A percentile compares a stretch with the other conserved stretches of the same genome.
Evolutionary conservation across 2,113 vertebrate genomes (phyloP).

Genomic region (Thalassoma bifasciatum): DNA sequence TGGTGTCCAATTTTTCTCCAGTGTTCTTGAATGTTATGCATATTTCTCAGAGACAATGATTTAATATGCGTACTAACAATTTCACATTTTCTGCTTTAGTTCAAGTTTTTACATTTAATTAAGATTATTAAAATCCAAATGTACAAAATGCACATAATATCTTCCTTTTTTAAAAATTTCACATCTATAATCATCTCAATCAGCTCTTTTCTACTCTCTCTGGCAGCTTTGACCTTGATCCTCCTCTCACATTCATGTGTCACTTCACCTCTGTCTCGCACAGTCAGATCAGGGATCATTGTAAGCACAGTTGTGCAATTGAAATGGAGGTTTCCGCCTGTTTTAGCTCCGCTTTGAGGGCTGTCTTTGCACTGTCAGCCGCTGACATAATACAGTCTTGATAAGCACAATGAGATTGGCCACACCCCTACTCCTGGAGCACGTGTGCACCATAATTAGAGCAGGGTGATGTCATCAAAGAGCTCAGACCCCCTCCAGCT

Average conservation of each 20-base stretch:
- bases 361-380: conserved; percentile 62
- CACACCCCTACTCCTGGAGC: conserved; percentile 72
- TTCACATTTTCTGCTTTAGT: neutral
- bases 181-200: conserved; percentile 17
- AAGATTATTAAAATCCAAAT: neutral
- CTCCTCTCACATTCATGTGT: conserved; percentile 36
- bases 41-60: conserved; percentile 1
- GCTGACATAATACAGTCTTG: conserved; percentile 64
- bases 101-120: neutral
- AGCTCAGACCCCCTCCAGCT: conserved; percentile 70
- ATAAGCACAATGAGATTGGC: conserved; percentile 66
- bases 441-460: conserved; percentile 81
- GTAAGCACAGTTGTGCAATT: conserved; percentile 49
- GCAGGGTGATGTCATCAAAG: conserved; percentile 78
- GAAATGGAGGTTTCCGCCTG: conserved; percentile 64
- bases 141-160: conserved; percentile 16
- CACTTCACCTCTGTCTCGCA: conserved; percentile 34
- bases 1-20: conserved; percentile 42
- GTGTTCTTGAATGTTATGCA: conserved; percentile 12
- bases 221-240: conserved; percentile 52
- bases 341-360: conserved; percentile 58
- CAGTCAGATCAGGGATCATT: conserved; percentile 57
- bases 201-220: neutral
- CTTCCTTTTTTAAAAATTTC: conserved; percentile 8
- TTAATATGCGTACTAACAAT: neutral